Conservation (phyloP, 2,797 vertebrate species). For the Mycteria americana region DNA sequence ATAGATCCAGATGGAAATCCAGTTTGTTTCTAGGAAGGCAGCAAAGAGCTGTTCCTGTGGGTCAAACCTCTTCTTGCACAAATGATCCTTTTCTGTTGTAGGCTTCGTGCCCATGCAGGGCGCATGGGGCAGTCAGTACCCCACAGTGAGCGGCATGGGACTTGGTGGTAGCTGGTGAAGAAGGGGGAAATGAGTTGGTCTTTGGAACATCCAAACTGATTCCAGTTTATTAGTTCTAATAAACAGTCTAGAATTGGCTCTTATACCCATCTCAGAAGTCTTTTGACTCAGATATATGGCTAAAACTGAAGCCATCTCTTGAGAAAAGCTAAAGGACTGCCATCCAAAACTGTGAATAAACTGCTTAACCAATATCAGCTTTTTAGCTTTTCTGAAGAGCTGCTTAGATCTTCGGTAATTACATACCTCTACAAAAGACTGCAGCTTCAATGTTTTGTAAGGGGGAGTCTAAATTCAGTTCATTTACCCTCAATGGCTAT, state of each 20-base stretch:
- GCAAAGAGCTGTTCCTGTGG: not conserved
- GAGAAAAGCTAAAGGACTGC: slow-evolving; percentile 14
- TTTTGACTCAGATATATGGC: not conserved
- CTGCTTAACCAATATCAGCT: not conserved
- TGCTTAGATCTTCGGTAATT: slow-evolving; percentile 52
- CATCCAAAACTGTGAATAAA: not conserved
- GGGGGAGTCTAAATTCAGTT: not conserved
- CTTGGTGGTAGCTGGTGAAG: not conserved
- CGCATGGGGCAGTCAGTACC: fast-evolving
- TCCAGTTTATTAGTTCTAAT: not conserved
- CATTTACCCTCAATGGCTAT: not conserved
- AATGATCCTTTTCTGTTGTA: not conserved
- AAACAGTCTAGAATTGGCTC: not conserved
- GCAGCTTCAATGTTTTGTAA: not conserved
- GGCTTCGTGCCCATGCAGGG: not conserved
- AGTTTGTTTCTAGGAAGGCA: not conserved
- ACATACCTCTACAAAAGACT: slow-evolving; percentile 3
- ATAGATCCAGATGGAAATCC: not conserved
- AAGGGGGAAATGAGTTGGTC: not conserved
- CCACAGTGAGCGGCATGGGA: not conserved
- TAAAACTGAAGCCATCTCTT: slow-evolving; percentile 13
- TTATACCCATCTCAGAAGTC: not conserved
- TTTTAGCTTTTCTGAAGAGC: slow-evolving; percentile 28
- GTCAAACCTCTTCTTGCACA: not conserved
- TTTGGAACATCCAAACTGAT: not conserved